phyloP scores from a whole-genome alignment of 2,797 vertebrate species.

The Carcharodon carcharias region DNA sequence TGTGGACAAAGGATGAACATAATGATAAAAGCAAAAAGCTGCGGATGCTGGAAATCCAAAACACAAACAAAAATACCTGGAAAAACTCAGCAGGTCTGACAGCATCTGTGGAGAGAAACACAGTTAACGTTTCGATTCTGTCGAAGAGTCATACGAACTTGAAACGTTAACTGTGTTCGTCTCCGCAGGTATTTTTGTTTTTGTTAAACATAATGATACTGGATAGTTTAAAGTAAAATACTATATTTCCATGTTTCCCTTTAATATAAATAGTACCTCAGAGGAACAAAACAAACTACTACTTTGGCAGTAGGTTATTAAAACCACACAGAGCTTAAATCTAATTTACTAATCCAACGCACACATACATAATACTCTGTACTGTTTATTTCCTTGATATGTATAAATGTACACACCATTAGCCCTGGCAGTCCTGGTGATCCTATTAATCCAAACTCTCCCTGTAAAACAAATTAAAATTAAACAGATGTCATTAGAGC shows the following conservation, averaged over 20 bases:
- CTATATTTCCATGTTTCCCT: neutral
- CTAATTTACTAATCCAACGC: neutral
- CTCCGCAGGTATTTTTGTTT: no score
- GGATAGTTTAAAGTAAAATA: neutral
- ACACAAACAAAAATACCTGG: no score
- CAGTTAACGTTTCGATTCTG: no score
- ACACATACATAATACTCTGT: neutral
- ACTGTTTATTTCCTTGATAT: neutral
- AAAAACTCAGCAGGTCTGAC: no score
- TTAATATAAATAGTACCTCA: neutral
- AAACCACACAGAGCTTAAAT: neutral
- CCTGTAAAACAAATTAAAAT: constrained; percentile 49
- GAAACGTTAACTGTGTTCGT: no score
- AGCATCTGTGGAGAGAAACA: no score
- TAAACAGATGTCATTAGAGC: neutral
- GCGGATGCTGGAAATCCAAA: no score
- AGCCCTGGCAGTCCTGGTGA: constrained; percentile 54
- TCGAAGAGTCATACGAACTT: no score
- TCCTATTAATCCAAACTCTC: constrained; percentile 57
- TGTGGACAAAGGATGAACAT: constrained; percentile 40
- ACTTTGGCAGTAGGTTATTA: neutral
- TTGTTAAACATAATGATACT: neutral
- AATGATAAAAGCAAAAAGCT: no score
- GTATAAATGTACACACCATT: constrained; percentile 51
- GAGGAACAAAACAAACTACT: neutral